Evolutionary conservation across 2,113 vertebrate species (phyloP).

Genomic region (Platysteira castanea): DNA sequence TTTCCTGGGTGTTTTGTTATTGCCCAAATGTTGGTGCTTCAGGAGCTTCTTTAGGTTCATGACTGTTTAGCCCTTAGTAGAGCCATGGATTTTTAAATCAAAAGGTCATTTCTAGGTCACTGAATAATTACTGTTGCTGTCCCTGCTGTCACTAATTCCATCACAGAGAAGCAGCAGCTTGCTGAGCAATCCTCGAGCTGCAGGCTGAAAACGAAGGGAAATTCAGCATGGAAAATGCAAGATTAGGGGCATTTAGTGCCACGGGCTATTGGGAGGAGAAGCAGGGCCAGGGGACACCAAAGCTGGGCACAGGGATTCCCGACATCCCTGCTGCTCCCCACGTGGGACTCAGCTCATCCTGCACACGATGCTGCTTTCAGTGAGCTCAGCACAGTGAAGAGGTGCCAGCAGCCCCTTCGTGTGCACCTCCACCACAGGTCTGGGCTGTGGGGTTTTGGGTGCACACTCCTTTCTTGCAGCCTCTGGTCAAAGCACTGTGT

Average conservation of each 20-base stretch:
- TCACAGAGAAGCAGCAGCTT: neutral
- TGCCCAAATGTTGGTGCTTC: neutral
- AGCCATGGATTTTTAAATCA: neutral
- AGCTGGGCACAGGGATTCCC: neutral
- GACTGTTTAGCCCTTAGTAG: neutral
- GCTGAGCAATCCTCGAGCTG: neutral
- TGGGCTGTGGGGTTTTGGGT: neutral
- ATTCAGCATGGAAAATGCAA: neutral
- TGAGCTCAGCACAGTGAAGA: neutral
- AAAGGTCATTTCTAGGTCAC: neutral
- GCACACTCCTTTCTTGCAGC: neutral
- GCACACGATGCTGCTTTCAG: rapidly evolving
- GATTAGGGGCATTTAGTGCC: neutral
- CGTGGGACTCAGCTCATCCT: neutral
- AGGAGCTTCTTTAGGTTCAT: neutral
- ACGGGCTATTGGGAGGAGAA: neutral
- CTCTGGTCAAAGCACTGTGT: neutral
- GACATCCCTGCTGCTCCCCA: neutral
- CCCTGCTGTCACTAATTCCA: neutral
- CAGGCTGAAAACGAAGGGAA: neutral
- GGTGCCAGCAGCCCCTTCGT: neutral
- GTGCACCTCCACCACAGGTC: neutral
- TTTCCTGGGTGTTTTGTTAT: neutral
- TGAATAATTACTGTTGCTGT: neutral
- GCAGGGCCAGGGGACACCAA: neutral